These are phyloP conservation scores for Mylabris sibirica DNA, from an alignment of 2,888 invertebrate genomes.

Conservation along the genomic window DNA sequence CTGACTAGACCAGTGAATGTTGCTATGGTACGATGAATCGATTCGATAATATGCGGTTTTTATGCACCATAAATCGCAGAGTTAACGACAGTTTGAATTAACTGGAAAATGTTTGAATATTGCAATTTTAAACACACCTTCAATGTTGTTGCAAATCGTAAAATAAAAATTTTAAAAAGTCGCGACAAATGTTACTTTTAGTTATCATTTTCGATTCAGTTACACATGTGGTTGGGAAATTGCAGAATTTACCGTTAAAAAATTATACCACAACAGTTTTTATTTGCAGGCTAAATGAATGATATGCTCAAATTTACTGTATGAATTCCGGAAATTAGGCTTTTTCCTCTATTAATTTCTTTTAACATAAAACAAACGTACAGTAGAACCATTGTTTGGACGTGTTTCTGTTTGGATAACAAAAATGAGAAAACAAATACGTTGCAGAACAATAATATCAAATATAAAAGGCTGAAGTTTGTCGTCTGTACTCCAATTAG, in stretches of 20 bases:
- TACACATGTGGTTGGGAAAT: too few species aligned
- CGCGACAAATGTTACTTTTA: too few species aligned
- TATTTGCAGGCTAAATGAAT: too few species aligned
- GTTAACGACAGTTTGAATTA: neutral
- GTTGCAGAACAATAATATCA: constrained; percentile 20
- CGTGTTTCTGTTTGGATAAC: neutral
- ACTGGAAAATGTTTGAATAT: neutral
- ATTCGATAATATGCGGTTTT: neutral
- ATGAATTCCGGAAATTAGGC: too few species aligned
- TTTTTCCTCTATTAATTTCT: neutral
- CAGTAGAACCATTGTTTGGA: neutral
- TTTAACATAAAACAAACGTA: neutral
- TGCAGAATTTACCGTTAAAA: too few species aligned
- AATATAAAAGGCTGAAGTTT: constrained; percentile 26
- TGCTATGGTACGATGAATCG: neutral
- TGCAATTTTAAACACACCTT: neutral
- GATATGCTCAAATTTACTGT: too few species aligned
- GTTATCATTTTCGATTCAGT: too few species aligned
- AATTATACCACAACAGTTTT: too few species aligned
- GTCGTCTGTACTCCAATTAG: constrained; percentile 28
- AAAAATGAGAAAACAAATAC: neutral
- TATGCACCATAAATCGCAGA: neutral
- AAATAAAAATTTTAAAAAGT: too few species aligned
- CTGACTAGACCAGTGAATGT: too few species aligned
- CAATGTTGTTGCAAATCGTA: neutral